Percentiles rank a stretch among this genome's conserved stretches.
phyloP scores from a whole-genome alignment of 2,888 invertebrate genomes.

The Melanargia galathea region DNA sequence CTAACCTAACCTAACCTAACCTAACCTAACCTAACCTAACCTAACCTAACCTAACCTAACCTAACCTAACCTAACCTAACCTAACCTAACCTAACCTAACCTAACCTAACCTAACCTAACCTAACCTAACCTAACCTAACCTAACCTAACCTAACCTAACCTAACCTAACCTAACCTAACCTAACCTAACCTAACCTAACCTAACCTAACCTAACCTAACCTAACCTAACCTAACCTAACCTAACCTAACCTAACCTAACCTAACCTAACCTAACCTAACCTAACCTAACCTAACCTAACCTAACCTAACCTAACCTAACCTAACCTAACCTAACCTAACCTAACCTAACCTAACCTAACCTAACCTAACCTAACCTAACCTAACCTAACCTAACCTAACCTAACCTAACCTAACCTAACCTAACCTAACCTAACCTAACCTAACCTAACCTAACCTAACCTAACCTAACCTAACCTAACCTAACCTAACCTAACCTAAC shows the following conservation, averaged over 20 bases:
- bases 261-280: conserved; percentile 28
- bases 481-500: too few relatives aligned
- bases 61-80: conserved; percentile 39
- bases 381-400: too few relatives aligned
- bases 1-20: conserved; percentile 40
- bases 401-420: too few relatives aligned
- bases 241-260: conserved; percentile 30
- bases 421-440: too few relatives aligned
- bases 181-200: conserved; percentile 33
- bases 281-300: conserved; percentile 13
- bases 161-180: too few relatives aligned
- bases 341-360: too few relatives aligned
- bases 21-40: conserved; percentile 42
- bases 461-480: too few relatives aligned
- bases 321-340: too few relatives aligned
- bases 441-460: too few relatives aligned
- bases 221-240: conserved; percentile 30
- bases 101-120: conserved; percentile 39
- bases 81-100: conserved; percentile 39
- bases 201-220: conserved; percentile 33
- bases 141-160: conserved; percentile 32
- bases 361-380: too few relatives aligned
- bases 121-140: conserved; percentile 39
- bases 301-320: too few relatives aligned
- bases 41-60: conserved; percentile 38